Percentiles rank a stretch among this genome's conserved stretches.
Conservation (phyloP, 2,797 vertebrate genomes). For the Etheostoma nigrum region DNA sequence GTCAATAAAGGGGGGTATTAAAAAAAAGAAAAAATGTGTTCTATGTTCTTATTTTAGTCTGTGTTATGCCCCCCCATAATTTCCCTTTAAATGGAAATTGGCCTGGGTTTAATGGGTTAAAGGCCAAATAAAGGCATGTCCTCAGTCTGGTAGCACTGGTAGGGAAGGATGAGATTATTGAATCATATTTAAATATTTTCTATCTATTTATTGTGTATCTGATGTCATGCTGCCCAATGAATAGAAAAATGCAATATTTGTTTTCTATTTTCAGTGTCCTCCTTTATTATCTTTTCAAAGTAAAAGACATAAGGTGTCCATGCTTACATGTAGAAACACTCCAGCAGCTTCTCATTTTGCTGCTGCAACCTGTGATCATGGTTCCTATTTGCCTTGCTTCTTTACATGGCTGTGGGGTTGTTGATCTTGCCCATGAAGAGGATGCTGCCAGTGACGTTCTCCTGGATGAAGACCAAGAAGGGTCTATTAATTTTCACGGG, state of each 20-base stretch:
- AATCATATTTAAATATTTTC: neutral
- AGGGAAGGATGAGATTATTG: neutral
- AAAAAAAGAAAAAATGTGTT: no score
- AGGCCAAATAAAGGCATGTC: neutral
- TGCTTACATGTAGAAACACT: neutral
- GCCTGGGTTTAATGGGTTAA: no score
- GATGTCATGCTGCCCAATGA: neutral
- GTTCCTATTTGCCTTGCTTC: neutral
- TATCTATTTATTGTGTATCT: neutral
- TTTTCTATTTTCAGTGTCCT: neutral
- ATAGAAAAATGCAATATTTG: neutral
- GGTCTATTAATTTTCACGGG: neutral
- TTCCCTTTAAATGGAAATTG: no score
- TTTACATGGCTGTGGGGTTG: constrained; percentile 72
- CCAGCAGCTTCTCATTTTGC: neutral
- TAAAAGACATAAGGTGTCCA: neutral
- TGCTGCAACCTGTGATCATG: neutral
- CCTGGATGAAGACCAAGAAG: constrained; percentile 78
- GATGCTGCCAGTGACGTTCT: constrained; percentile 84
- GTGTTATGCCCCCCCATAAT: neutral
- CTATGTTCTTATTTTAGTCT: no score
- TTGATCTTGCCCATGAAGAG: constrained; percentile 85
- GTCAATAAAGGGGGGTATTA: no score
- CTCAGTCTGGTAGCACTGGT: neutral
- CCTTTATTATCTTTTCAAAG: neutral